A percentile compares a stretch with the other conserved stretches of the same genome.
phyloP scores from a whole-genome alignment of 2,113 vertebrate genomes.

The Cyprinodon brontotheroides region DNA sequence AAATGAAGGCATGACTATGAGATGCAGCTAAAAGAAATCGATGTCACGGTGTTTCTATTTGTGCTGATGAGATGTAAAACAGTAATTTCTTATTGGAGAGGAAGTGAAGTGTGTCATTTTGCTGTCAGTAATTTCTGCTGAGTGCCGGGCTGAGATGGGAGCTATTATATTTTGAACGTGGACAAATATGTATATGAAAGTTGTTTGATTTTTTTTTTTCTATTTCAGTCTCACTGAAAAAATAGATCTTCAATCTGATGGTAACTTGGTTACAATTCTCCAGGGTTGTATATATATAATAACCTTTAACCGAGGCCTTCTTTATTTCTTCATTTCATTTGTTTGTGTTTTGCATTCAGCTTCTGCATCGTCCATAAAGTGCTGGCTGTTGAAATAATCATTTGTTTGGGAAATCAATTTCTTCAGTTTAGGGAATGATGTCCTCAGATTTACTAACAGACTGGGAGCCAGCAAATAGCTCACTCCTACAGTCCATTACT shows the following conservation, averaged over 20 bases:
- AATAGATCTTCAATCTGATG: not conserved
- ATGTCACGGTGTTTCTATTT: constrained; percentile 9
- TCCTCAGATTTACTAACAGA: not conserved
- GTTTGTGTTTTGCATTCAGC: not conserved
- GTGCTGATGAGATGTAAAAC: constrained; percentile 29
- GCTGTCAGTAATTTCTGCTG: constrained; percentile 53
- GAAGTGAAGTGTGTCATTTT: constrained; percentile 22
- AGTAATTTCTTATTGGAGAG: not conserved
- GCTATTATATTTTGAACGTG: constrained; percentile 38
- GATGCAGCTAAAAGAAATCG: constrained; percentile 15
- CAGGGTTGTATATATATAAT: not conserved
- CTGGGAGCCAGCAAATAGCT: not conserved
- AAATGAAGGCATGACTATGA: constrained; percentile 14
- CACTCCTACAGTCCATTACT: not conserved
- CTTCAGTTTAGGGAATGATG: not conserved
- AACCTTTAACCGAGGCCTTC: not conserved
- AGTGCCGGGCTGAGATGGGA: constrained; percentile 41
- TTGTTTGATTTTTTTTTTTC: constrained; percentile 43
- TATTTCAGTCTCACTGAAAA: constrained; percentile 39
- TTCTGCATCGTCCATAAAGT: not conserved
- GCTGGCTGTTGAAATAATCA: not conserved
- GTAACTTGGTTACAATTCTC: not conserved
- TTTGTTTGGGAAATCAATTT: not conserved
- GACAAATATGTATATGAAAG: constrained; percentile 17
- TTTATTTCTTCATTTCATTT: not conserved